Evolutionary conservation across 2,888 invertebrate genomes (phyloP).

Genomic region (Parnassius smintheus): DNA sequence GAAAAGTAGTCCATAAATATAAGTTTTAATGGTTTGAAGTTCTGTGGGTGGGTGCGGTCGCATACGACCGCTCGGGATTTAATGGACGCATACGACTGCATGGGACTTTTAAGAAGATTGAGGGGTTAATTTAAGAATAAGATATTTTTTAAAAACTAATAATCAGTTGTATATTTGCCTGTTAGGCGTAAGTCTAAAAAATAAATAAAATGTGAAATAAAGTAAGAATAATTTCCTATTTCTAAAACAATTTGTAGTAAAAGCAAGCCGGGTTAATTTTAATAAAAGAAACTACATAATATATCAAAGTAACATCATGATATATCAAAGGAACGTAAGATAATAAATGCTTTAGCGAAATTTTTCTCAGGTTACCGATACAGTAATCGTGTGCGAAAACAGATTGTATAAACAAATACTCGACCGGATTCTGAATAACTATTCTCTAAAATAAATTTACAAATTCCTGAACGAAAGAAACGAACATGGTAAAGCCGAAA

Average conservation of each 20-base stretch:
- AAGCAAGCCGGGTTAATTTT: background rate
- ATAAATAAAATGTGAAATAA: no score
- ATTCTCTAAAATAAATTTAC: slow-evolving; percentile 14
- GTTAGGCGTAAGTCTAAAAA: no score
- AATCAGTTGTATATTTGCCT: no score
- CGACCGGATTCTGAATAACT: slow-evolving; percentile 7
- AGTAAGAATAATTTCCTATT: background rate
- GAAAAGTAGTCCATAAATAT: no score
- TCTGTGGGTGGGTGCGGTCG: no score
- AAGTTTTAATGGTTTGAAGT: no score
- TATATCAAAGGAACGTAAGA: background rate
- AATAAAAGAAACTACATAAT: background rate
- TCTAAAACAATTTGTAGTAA: background rate
- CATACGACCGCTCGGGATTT: no score
- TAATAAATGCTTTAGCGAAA: background rate
- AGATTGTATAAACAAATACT: slow-evolving; percentile 10
- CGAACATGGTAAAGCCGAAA: no score
- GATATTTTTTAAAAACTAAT: no score
- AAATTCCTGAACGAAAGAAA: slow-evolving; percentile 1
- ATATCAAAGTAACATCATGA: background rate
- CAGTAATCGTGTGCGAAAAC: background rate
- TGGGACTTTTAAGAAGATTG: no score
- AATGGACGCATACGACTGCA: no score
- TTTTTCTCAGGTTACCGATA: background rate
- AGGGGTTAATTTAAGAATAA: no score